Conservation (phyloP, 1,140 invertebrate species). For the Elysia chlorotica region DNA sequence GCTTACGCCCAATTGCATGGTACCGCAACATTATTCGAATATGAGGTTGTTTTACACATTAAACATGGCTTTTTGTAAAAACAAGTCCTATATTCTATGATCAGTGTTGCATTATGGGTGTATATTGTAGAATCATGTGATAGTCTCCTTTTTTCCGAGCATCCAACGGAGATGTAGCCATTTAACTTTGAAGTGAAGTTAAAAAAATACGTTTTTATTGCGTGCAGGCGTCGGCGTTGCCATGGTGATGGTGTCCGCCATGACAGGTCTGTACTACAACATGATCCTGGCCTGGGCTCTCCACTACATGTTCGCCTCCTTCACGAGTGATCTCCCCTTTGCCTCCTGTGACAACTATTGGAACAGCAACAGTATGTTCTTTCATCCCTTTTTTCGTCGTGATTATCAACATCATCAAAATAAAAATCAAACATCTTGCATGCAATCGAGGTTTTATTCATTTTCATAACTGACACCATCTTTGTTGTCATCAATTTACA, state of each 20-base stretch:
- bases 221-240: slow-evolving; percentile 45
- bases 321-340: slow-evolving; percentile 78
- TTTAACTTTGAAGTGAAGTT: neutral
- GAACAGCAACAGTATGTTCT: slow-evolving; percentile 10
- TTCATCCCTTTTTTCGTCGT: neutral
- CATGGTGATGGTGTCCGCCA: slow-evolving; percentile 43
- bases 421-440: no score
- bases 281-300: slow-evolving; percentile 96
- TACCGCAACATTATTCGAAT: no score
- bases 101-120: no score
- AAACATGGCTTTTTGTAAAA: neutral
- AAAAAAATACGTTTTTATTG: neutral
- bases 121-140: neutral
- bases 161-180: no score
- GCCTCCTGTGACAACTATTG: slow-evolving; percentile 72
- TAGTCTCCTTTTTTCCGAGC: neutral
- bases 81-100: neutral
- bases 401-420: neutral
- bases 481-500: no score
- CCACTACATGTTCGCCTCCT: slow-evolving; percentile 77
- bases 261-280: slow-evolving; percentile 86
- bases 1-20: no score
- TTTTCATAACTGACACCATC: no score
- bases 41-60: no score
- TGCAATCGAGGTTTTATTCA: neutral